Percentiles rank a stretch among this genome's conserved stretches.
Evolutionary conservation across 2,888 invertebrate species (phyloP).

Genomic region (Troides helena): DNA sequence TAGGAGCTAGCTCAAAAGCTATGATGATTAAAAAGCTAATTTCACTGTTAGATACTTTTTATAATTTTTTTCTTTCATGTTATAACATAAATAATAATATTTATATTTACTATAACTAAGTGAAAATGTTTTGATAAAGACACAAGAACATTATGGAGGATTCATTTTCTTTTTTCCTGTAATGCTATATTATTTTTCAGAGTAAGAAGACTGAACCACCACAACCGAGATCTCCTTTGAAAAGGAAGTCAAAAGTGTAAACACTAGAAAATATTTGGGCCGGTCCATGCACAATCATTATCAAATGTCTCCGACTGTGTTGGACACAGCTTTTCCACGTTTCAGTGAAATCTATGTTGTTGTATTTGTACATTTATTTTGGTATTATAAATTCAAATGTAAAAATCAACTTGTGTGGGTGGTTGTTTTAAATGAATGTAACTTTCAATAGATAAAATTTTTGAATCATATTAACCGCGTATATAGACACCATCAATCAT

Average conservation of each 20-base stretch:
- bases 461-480: background rate
- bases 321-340: background rate
- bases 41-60: no score
- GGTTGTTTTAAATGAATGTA: background rate
- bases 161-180: no score
- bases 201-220: conserved; percentile 73
- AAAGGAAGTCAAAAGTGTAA: conserved; percentile 67
- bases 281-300: conserved; percentile 18
- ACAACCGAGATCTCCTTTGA: conserved; percentile 62
- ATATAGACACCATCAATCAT: background rate
- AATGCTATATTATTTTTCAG: conserved; percentile 47
- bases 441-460: background rate
- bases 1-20: no score
- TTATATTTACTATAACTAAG: no score
- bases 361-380: background rate
- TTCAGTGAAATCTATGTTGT: background rate
- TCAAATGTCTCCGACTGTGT: conserved; percentile 15
- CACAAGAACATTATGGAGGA: no score
- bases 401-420: no score
- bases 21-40: no score
- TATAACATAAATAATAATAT: no score
- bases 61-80: no score
- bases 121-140: no score
- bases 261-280: conserved; percentile 2
- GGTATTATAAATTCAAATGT: background rate